Evolutionary conservation across 2,888 invertebrate species (phyloP), one percentile per base, ranked within the genome.

Genomic region (Drosophila kuntzei): DNA sequence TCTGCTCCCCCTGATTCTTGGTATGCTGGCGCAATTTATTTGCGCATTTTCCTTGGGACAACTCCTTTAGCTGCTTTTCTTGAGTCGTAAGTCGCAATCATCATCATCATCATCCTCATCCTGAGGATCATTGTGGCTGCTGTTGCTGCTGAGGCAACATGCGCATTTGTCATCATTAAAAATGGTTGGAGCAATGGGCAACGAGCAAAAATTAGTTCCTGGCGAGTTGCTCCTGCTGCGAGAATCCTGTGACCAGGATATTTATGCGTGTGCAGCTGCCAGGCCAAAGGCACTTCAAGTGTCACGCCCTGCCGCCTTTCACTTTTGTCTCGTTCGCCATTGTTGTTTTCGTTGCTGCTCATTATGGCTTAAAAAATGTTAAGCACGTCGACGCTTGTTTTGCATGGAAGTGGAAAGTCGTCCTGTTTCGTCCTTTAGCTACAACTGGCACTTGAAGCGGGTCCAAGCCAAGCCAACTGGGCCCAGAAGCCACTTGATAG

Each of bases 291-390:
- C 67, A 76, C 79, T 78, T 53, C 72, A 71, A 81, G 71, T 79
- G 88, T 85, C 88, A 82, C 72, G 88, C 86, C 86, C 58, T 27
- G 57, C 43, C 72, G 70, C 76, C 74, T 57, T 59, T 57, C 27
- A 41, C 76, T 78, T 76, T 79, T 76, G 82, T 85, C 67, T 76
- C 67, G 55, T 54, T 64, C n/a, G 32, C 22, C 39, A 12, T 11
- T 14, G 18, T 7, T 59, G 55, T 16, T 54, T 46, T 4, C 64
- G 65, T 57, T 67, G 69, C 59, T 77, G 72, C 88, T 82, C 82
- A 87, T 82, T 82, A 82, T 85, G 76, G 68, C 86, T 82, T 85
- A 76, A 87, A 82, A 82, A 82, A 87, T 82, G 88, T 85, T 82
- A 67, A 82, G 82, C 82, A 82, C 82, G 82, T 87, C 86, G 79